Base-by-base conservation (phyloP, 2,797 vertebrate genomes). In the Buceros bicornis region DNA sequence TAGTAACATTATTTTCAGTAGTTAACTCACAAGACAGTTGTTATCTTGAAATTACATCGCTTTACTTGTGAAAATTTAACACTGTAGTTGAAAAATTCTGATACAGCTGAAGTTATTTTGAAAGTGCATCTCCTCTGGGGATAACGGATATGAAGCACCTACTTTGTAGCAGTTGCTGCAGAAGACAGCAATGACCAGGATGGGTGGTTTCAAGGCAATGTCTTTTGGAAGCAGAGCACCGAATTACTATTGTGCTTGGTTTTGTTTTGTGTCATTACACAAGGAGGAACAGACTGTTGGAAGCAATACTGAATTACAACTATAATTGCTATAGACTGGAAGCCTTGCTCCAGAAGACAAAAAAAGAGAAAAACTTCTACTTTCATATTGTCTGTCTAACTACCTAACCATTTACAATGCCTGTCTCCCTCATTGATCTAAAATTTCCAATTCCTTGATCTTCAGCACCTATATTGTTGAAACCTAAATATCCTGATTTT, bases 81-180 rank as follows among this genome's bases (percentile, higher is more conserved):
- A 11, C 22, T 0, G 2, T 25, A 31, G 13, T 6, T 77, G 71
- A 72, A 57, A 79, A 71, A 35, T 56, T 78, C 45, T 15, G 16
- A 24, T 60, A 5, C 0, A 56, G 40, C 11, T 64, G 40, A 33
- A 71, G 45, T 19, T 28, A 25, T 45, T 91, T 67, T 87, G 42
- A 40, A 84, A 53, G 33, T 10, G 11, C 8, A 15, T 37, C 31
- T 69, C 31, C 26, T 58, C 48, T 77, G 56, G 8, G 74, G 69
- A 51, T 5, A 66, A 50, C 0, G 0, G n/a, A 11, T 22, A 8
- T 25, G 28, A 50, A 40, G 7, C 3, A 16, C 31, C 53, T 28
- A 11, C 35, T 37, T 84, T 89, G n/a, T 26, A 50, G 86, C 26
- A 64, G 62, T 72, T 93, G 29, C 50, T 54, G 35, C 14, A 35